A percentile compares a stretch with the other conserved stretches of the same genome.
Evolutionary conservation across 2,888 invertebrate species (phyloP).

Genomic region (Volucella zonaria): DNA sequence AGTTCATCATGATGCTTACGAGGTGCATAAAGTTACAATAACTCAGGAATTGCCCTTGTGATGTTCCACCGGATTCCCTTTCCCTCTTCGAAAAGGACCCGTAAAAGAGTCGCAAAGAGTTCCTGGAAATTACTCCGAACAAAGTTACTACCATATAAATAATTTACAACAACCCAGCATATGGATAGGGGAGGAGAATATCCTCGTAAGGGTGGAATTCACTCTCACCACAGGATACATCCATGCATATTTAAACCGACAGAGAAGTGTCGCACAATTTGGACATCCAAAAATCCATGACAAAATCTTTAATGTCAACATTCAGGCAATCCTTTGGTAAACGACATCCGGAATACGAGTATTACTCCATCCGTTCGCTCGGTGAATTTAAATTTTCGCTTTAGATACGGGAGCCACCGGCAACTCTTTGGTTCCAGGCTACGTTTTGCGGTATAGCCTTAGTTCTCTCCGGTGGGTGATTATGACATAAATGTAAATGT

Average conservation of each 20-base stretch:
- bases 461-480: not conserved
- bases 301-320: not conserved
- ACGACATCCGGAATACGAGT: not conserved
- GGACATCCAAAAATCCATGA: constrained; percentile 1
- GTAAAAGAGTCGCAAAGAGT: not conserved
- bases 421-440: not conserved
- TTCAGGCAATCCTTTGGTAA: not conserved
- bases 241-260: constrained; percentile 36
- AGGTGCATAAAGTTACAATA: not conserved
- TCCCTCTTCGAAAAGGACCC: constrained; percentile 3
- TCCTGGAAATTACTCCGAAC: constrained; percentile 19
- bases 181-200: not conserved
- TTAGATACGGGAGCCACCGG: not conserved
- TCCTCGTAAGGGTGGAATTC: too few species aligned
- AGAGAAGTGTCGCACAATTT: constrained; percentile 20
- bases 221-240: not conserved
- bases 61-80: not conserved
- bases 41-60: not conserved
- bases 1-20: constrained; percentile 23
- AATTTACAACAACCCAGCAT: constrained; percentile 6
- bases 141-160: constrained; percentile 26
- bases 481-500: constrained; percentile 29
- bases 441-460: not conserved
- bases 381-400: constrained; percentile 28
- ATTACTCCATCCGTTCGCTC: constrained; percentile 3